Evolutionary conservation across 2,113 vertebrate species (phyloP).

Genomic region (Vulpes vulpes): DNA sequence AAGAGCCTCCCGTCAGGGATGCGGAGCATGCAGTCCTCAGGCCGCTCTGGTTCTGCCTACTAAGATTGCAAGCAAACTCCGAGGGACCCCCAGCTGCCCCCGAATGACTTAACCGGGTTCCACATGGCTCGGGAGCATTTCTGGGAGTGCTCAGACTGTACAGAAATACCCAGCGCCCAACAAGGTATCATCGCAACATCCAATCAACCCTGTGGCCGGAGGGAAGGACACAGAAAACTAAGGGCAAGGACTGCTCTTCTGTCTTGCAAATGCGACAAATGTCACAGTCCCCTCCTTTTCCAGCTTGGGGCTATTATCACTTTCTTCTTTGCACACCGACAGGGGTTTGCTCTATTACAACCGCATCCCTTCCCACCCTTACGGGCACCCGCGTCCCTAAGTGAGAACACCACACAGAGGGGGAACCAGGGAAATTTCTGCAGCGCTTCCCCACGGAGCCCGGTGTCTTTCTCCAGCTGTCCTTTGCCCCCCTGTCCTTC

Average conservation of each 20-base stretch:
- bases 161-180: neutral
- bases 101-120: neutral
- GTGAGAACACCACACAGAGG: neutral
- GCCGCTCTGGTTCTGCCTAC: neutral
- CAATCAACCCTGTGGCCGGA: neutral
- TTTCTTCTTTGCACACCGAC: neutral
- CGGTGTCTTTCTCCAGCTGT: neutral
- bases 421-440: neutral
- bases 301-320: neutral
- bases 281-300: neutral
- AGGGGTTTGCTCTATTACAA: neutral
- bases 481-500: neutral
- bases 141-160: neutral
- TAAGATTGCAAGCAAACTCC: conserved; percentile 8
- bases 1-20: neutral
- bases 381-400: neutral
- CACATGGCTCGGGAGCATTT: conserved; percentile 1
- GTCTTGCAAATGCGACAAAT: neutral
- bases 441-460: neutral
- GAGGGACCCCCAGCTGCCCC: neutral
- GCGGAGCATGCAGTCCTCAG: neutral
- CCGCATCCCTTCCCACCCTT: neutral
- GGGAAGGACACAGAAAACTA: neutral
- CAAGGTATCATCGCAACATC: neutral
- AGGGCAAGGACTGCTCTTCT: neutral